These are phyloP conservation scores for Parotocinclus haroldoi DNA, from an alignment of 2,797 vertebrate species.

Conservation along the genomic window DNA sequence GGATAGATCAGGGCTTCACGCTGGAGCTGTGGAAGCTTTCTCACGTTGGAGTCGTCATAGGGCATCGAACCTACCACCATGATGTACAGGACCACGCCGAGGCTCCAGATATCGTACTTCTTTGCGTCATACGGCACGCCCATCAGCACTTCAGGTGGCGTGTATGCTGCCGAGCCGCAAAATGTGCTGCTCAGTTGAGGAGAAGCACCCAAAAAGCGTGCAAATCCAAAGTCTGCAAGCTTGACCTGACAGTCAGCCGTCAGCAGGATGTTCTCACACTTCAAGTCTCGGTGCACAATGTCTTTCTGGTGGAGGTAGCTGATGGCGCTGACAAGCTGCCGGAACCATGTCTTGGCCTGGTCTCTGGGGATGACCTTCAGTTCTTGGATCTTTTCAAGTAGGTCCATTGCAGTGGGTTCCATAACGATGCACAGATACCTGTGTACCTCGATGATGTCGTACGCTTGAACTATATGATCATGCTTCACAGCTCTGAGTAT, in stretches of 20 bases:
- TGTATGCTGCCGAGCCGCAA: slow-evolving; percentile 71
- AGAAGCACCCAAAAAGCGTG: slow-evolving; percentile 64
- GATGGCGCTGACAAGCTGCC: slow-evolving; percentile 68
- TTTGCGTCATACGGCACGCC: slow-evolving; percentile 48
- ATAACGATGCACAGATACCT: slow-evolving; percentile 69
- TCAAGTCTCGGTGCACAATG: slow-evolving; percentile 74
- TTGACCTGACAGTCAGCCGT: slow-evolving; percentile 65
- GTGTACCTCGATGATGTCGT: slow-evolving; percentile 70
- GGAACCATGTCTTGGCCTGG: slow-evolving; percentile 66
- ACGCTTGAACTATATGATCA: slow-evolving; percentile 67
- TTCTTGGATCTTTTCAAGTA: slow-evolving; percentile 65
- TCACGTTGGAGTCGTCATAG: slow-evolving; percentile 61
- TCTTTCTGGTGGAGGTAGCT: slow-evolving; percentile 70
- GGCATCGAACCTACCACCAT: slow-evolving; percentile 74
- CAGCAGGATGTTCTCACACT: slow-evolving; percentile 77
- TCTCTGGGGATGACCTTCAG: slow-evolving; percentile 58
- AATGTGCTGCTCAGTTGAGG: slow-evolving; percentile 67
- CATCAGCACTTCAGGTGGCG: slow-evolving; percentile 71
- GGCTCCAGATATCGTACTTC: slow-evolving; percentile 58
- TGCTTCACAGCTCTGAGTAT: slow-evolving; percentile 66
- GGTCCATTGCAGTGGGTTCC: slow-evolving; percentile 69
- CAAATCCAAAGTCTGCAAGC: slow-evolving; percentile 59
- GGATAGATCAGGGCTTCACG: slow-evolving; percentile 67
- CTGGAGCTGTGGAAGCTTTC: slow-evolving; percentile 63
- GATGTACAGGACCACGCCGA: slow-evolving; percentile 68